Base-by-base conservation (phyloP, 2,888 invertebrate genomes). In the Antheraea yamamai region DNA sequence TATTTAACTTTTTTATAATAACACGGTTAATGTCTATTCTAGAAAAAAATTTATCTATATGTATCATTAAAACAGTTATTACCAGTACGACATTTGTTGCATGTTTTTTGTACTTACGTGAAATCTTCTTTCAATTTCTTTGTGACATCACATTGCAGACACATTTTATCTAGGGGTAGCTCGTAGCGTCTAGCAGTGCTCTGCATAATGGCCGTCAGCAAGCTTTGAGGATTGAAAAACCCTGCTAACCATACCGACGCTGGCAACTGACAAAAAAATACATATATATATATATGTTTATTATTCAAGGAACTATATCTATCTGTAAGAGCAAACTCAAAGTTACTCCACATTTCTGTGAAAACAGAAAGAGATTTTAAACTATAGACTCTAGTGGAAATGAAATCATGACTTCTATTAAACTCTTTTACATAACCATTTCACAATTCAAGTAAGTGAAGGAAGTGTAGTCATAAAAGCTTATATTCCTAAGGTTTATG, bases 181-280 rank as follows among this genome's bases (percentile, higher is more conserved):
- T 95, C 98, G 96, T 98, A 98, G 87, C 97, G 97, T 52, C 99
- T 96, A 0, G 99, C 99, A 52, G 99, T 99, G 85, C 98, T 98
- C 93, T 99, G 99, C 99, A 99, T 99, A 84, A 99, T 99, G 73
- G 99, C 99, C 0, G 99, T 99, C 76, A 99, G 93, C 83, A 99
- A 96, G 64, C 98, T 98, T 92, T 99, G 99, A 0, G 99, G 99
- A 91, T 99, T 99, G 95, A 99, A 99, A 93, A 99, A 98, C n/a
- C 99, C 99, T 20, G 98, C 98, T 78, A 99, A 94, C 99, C 99
- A 99, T 23, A 99, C 98, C 68, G 98, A 98, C 2, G 98, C 96
- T 58, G 99, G 98, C 76, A 99, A 93, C 98, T 98, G 83, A 70
- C 16, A 47, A 79, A 77, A 73, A 23, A 75, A 58, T 51, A 74